Evolutionary conservation across 35 echinoderm and acorn worm species (phyloP).

Genomic region (Holothuria glaberrima): DNA sequence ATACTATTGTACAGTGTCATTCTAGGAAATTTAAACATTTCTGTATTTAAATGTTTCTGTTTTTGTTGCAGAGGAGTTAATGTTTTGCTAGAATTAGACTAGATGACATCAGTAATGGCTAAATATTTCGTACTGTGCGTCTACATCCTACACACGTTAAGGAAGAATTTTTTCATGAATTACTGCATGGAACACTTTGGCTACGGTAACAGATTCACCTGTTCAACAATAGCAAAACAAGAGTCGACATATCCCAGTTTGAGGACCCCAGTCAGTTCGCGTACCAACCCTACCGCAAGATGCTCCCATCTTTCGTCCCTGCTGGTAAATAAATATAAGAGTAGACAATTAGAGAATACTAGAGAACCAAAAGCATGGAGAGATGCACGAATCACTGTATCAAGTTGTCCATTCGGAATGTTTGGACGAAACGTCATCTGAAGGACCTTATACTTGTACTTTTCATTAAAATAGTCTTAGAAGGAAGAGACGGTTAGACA

Average conservation of each 20-base stretch:
- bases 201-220: conserved; percentile 27
- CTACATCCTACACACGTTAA: too few species aligned
- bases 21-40: too few species aligned
- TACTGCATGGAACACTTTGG: background rate
- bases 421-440: conserved; percentile 6
- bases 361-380: background rate
- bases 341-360: conserved; percentile 25
- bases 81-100: too few species aligned
- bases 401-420: conserved; percentile 46
- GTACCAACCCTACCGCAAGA: conserved; percentile 18
- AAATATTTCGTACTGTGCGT: too few species aligned
- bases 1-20: too few species aligned
- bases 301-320: conserved; percentile 1
- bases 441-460: too few species aligned
- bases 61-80: too few species aligned
- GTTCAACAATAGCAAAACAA: conserved; percentile 27
- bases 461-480: too few species aligned
- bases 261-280: background rate
- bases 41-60: too few species aligned
- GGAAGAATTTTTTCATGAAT: too few species aligned
- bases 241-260: conserved; percentile 37
- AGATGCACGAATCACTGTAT: conserved; percentile 24
- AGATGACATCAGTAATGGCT: too few species aligned
- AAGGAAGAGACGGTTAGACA: too few species aligned
- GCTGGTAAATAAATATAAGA: conserved; percentile 41